Conservation (phyloP, 2,797 vertebrate species). For the Falco naumanni region DNA sequence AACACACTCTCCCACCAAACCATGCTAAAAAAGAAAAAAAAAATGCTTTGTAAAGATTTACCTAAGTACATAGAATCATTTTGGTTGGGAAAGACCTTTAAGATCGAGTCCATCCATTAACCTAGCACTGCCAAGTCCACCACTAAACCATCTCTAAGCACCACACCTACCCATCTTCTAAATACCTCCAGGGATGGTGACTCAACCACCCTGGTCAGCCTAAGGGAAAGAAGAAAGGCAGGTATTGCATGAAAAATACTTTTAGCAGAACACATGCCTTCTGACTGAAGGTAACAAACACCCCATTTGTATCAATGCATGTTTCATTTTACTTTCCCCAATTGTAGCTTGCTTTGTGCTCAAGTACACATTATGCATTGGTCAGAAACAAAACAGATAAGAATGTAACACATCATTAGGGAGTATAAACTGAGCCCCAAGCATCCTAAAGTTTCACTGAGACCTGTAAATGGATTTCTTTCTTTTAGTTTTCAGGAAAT, state of each 20-base stretch:
- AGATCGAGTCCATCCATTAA: not conserved
- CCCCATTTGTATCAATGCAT: not conserved
- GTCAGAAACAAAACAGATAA: not conserved
- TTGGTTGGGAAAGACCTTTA: not conserved
- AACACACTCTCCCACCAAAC: not conserved
- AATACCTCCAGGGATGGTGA: not conserved
- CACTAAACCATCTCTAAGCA: not conserved
- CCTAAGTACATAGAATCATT: not conserved
- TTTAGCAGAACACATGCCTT: not conserved
- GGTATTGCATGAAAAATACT: not conserved
- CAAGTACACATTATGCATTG: not conserved
- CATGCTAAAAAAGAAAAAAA: not conserved
- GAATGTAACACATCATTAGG: not conserved
- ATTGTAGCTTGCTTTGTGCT: conserved; percentile 16
- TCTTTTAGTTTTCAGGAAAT: not conserved
- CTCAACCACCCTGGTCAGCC: not conserved
- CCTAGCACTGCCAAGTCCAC: not conserved
- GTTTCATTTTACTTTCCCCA: conserved; percentile 33
- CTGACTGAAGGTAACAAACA: not conserved
- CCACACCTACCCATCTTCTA: not conserved
- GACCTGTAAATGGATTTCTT: not conserved
- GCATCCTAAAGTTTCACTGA: not conserved
- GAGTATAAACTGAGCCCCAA: not conserved
- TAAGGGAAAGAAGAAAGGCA: conserved; percentile 13
- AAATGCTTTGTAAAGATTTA: conserved; percentile 38